Evolutionary conservation across 2,113 vertebrate genomes (phyloP).

Genomic region (Benthochromis sp.): DNA sequence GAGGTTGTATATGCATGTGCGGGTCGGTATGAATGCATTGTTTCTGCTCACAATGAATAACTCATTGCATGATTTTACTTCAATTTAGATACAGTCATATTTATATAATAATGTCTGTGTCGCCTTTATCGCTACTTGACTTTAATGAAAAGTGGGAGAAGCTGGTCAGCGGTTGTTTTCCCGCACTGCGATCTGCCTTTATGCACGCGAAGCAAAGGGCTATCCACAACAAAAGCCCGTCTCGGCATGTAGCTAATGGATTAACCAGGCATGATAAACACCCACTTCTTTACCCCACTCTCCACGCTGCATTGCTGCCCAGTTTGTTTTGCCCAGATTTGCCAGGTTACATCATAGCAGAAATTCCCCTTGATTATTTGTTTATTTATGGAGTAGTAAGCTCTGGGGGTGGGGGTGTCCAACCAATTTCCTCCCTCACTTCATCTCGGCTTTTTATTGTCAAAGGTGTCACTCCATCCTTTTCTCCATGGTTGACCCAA

Average conservation of each 20-base stretch:
- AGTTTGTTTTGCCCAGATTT: neutral
- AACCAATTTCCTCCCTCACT: neutral
- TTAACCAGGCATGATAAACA: slow-evolving; percentile 58
- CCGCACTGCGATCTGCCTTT: neutral
- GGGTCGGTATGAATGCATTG: neutral
- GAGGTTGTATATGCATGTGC: neutral
- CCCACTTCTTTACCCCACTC: neutral
- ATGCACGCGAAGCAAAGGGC: slow-evolving; percentile 25
- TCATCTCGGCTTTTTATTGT: slow-evolving; percentile 19
- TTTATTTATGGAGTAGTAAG: neutral
- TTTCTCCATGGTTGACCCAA: slow-evolving; percentile 56
- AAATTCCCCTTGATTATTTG: neutral
- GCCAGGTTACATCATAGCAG: neutral
- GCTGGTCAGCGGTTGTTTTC: neutral
- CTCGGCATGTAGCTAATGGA: slow-evolving; percentile 56
- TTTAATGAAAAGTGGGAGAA: neutral
- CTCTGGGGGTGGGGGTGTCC: neutral
- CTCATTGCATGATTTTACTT: neutral
- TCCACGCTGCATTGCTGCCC: neutral
- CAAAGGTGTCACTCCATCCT: slow-evolving; percentile 30
- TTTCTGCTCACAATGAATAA: neutral
- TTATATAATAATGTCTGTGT: neutral
- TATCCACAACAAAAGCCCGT: slow-evolving; percentile 57
- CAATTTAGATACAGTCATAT: neutral
- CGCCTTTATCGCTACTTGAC: neutral